Percentiles rank a stretch among this genome's conserved stretches.
Conservation (phyloP, 2,888 invertebrate genomes). For the Philhelius pedissequus region DNA sequence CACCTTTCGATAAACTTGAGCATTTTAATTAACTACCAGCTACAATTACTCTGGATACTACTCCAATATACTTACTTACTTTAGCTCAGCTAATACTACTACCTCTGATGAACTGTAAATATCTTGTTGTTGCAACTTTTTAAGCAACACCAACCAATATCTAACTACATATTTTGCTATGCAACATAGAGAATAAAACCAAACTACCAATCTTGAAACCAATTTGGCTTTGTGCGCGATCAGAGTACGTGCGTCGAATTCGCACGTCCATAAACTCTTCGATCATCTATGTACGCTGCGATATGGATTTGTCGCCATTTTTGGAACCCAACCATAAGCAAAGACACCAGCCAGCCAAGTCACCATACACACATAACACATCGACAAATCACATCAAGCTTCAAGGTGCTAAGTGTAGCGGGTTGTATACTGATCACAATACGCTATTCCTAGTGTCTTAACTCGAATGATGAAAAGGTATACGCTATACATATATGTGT, state of each 20-base stretch:
- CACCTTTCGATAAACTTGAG: conserved; percentile 34
- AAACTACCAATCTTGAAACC: conserved; percentile 37
- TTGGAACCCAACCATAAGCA: conserved; percentile 39
- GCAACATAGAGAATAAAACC: background rate
- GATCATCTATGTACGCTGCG: conserved; percentile 36
- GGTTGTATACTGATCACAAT: conserved; percentile 12
- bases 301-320: conserved; percentile 66
- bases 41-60: conserved; percentile 2
- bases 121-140: background rate
- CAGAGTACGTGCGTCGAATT: conserved; percentile 67
- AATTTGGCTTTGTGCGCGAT: conserved; percentile 60
- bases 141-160: background rate
- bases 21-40: conserved; percentile 61
- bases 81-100: background rate
- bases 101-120: background rate
- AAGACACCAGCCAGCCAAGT: background rate
- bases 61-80: background rate
- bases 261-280: conserved; percentile 36
- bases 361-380: background rate
- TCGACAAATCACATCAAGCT: background rate
- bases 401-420: conserved; percentile 68
- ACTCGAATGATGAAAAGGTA: conserved; percentile 21
- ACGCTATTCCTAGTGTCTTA: background rate
- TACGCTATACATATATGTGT: too few species aligned
- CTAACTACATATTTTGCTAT: background rate